Evolutionary conservation across 2,797 vertebrate species (phyloP), one percentile per base, ranked within the genome.

Genomic region (Amazona finschi): DNA sequence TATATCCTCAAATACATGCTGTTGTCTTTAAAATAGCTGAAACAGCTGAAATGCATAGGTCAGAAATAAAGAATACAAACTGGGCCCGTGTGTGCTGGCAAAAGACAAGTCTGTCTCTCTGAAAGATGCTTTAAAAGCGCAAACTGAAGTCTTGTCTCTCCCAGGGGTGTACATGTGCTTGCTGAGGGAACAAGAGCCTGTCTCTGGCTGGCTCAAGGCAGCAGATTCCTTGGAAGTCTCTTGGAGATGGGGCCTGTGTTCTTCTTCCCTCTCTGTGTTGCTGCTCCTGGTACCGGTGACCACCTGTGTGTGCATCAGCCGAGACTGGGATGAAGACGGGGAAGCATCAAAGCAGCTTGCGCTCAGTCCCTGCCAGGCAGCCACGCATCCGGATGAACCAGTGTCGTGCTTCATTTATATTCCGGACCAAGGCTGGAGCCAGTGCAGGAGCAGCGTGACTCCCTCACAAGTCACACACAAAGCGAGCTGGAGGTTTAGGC

Each of bases 1-100:
- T 50, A 53, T 73, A 46, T 78, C 70, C 78, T 58, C 33, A 52
- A 76, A 65, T 0, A 0, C 20, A 3, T 1, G 1, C 28, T 0
- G 4, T 60, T 1, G 0, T 38, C 70, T 89, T 18, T 62, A 50
- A 21, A 50, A 12, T 30, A 44, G 64, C 66, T 79, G 44, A 65
- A 94, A 15, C 41, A n/a, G 52, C 61, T 85, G 1, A 88, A 95
- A 76, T 46, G 36, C 12, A 0, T 3, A 2, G 36, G 36, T 81
- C 52, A 84, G 77, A 36, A 44, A 10, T 41, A 65, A 67, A 61
- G 64, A 55, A 27, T 44, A 25, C 47, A 44, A 15, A 62, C 36
- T 6, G 14, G 52, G 71, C 64, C 8, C 8, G 7, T 2, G 2
- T 39, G 18, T 44, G 39, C 70, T 77, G 47, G 55, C 47, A 41